Conservation (phyloP, 2,888 invertebrate genomes). For the Mythimna lalbum region DNA sequence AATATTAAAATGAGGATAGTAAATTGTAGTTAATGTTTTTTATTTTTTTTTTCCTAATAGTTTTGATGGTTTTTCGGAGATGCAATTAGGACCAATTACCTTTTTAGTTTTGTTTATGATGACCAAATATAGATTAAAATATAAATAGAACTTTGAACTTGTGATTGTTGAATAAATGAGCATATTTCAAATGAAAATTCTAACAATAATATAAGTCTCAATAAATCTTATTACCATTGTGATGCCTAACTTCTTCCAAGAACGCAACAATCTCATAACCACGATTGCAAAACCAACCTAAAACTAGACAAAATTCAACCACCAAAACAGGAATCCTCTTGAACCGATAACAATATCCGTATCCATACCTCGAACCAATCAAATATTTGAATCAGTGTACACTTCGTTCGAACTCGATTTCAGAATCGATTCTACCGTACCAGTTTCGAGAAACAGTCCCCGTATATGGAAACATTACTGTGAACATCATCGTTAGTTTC, state of each 20-base stretch:
- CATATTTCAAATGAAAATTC: neutral
- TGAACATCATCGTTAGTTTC: conserved; percentile 49
- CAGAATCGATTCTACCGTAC: conserved; percentile 34
- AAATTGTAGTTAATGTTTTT: conserved; percentile 60
- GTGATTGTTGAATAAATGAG: neutral
- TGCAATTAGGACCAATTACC: conserved; percentile 36
- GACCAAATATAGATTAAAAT: conserved; percentile 24
- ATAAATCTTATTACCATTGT: neutral
- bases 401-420: conserved; percentile 27
- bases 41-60: conserved; percentile 56
- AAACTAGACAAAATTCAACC: conserved; percentile 1
- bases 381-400: conserved; percentile 31
- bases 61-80: conserved; percentile 26
- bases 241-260: neutral
- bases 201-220: neutral
- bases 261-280: neutral
- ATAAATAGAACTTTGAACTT: neutral
- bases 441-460: conserved; percentile 44
- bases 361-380: conserved; percentile 21
- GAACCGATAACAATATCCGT: conserved; percentile 21
- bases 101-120: conserved; percentile 52
- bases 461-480: conserved; percentile 51
- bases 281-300: neutral
- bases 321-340: conserved; percentile 14
- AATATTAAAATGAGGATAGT: conserved; percentile 69